Percentiles rank a stretch among this genome's conserved stretches.
Evolutionary conservation across 2,797 vertebrate genomes (phyloP).

Genomic region (Leptatherina wallacei): DNA sequence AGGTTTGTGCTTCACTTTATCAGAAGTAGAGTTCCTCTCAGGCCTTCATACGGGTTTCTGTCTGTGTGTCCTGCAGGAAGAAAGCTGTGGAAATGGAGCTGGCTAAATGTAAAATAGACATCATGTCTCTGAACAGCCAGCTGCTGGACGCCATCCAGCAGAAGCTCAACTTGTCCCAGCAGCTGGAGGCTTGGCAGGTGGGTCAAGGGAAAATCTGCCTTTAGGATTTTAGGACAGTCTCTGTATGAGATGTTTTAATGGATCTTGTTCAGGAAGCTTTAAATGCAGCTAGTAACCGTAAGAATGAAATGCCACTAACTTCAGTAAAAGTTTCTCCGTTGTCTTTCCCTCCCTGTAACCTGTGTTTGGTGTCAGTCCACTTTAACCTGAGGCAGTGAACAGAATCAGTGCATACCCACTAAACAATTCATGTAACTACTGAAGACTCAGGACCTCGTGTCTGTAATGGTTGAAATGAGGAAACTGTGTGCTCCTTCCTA

Average conservation of each 20-base stretch:
- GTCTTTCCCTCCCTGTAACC: background rate
- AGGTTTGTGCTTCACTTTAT: background rate
- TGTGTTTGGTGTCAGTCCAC: background rate
- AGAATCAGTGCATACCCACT: constrained; percentile 25
- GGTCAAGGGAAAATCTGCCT: constrained; percentile 39
- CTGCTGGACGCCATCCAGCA: constrained; percentile 98
- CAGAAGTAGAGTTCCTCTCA: background rate
- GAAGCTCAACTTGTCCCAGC: constrained; percentile 97
- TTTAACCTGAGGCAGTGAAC: constrained; percentile 4
- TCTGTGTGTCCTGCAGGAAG: constrained; percentile 84
- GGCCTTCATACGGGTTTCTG: background rate
- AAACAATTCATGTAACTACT: constrained; percentile 28
- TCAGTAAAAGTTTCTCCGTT: background rate
- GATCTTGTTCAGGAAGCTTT: background rate
- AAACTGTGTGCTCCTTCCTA: constrained; percentile 61
- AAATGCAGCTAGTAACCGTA: background rate
- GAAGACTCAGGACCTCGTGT: background rate
- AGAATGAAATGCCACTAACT: background rate
- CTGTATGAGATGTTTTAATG: background rate
- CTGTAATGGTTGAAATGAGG: constrained; percentile 10
- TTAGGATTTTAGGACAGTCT: accelerated
- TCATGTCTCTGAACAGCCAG: constrained; percentile 98
- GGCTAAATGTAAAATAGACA: constrained; percentile 95
- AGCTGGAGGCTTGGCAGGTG: constrained; percentile 99
- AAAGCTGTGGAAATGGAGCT: constrained; percentile 96